A percentile compares a stretch with the other conserved stretches of the same genome.
Conservation (phyloP, 1,140 invertebrate genomes). For the Himalopsyche phryganea region DNA sequence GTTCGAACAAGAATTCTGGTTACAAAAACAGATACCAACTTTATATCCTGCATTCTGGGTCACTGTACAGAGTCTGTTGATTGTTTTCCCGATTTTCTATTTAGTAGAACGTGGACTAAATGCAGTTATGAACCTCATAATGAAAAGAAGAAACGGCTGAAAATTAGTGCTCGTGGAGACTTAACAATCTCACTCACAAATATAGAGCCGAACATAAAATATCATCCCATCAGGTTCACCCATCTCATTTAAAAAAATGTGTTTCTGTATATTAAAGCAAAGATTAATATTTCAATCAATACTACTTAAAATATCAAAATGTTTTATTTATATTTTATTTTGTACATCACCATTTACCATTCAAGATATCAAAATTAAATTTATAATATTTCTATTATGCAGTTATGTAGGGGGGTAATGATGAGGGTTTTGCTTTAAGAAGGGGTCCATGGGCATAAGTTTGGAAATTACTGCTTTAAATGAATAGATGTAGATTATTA, state of each 20-base stretch:
- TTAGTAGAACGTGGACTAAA: neutral
- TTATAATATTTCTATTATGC: too few species aligned
- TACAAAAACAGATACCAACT: constrained; percentile 2
- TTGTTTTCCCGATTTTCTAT: neutral
- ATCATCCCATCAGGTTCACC: neutral
- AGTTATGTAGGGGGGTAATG: too few species aligned
- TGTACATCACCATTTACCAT: too few species aligned
- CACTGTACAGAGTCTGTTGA: neutral
- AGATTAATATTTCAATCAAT: neutral
- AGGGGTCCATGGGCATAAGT: too few species aligned
- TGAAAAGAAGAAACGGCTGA: neutral
- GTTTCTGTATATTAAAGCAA: constrained; percentile 1
- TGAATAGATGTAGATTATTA: too few species aligned
- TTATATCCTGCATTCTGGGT: neutral
- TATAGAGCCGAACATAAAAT: neutral
- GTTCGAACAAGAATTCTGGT: too few species aligned
- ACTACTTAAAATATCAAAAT: too few species aligned
- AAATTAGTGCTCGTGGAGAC: too few species aligned
- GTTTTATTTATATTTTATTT: too few species aligned
- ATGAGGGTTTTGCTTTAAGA: too few species aligned
- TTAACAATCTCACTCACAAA: neutral
- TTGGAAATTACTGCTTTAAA: too few species aligned
- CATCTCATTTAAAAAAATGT: constrained; percentile 1
- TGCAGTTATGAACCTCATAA: constrained; percentile 1
- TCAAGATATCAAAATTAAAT: too few species aligned